phyloP scores from a whole-genome alignment of 2,113 vertebrate species.

The Enhydra lutris region DNA sequence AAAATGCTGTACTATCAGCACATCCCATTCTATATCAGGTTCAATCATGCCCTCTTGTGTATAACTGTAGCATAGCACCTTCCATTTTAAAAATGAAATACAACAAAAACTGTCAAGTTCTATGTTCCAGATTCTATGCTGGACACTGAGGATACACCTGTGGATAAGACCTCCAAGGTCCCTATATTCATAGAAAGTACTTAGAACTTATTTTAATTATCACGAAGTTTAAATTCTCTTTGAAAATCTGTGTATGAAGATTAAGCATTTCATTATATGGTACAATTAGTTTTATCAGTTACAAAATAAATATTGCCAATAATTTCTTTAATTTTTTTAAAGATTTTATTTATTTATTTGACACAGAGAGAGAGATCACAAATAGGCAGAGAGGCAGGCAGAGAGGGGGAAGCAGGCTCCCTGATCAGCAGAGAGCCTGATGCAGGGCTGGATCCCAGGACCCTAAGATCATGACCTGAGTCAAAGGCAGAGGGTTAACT shows the following conservation, averaged over 20 bases:
- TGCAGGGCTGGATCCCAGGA: too few species aligned
- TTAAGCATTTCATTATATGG: neutral
- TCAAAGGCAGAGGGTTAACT: too few species aligned
- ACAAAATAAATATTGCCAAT: neutral
- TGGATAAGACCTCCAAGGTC: neutral
- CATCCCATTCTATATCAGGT: neutral
- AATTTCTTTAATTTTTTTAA: neutral
- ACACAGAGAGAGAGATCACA: too few species aligned
- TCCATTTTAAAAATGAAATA: neutral
- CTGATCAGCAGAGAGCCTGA: too few species aligned
- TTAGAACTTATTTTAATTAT: neutral
- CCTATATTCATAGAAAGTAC: neutral
- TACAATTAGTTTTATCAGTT: neutral
- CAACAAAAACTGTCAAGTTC: neutral
- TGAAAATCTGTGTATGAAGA: neutral
- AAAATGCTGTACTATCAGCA: neutral
- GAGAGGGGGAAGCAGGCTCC: too few species aligned
- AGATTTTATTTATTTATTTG: too few species aligned
- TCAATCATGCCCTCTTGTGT: conserved; percentile 44
- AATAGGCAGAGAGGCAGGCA: too few species aligned
- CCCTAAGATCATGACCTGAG: too few species aligned
- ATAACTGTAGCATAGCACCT: neutral
- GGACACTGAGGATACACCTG: neutral
- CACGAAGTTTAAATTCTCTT: neutral
- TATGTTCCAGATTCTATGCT: neutral